Evolutionary conservation across 2,797 vertebrate species (phyloP).

Genomic region (Chelmon rostratus): DNA sequence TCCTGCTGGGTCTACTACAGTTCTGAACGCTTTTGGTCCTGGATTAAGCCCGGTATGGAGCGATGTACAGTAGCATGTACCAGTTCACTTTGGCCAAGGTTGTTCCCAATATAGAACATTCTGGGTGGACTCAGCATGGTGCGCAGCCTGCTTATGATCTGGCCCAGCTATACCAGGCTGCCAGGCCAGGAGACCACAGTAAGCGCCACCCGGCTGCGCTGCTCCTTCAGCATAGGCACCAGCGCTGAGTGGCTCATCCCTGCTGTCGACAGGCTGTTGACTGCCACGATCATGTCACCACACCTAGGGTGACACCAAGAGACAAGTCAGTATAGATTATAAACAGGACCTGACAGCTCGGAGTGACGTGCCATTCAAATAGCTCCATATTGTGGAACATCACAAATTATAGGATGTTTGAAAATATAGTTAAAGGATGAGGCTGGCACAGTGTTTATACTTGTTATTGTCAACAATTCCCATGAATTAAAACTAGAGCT

Average conservation of each 20-base stretch:
- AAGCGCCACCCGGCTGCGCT: conserved; percentile 95
- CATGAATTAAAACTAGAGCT: background rate
- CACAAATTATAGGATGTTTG: background rate
- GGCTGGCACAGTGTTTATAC: fast-evolving
- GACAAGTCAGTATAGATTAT: conserved; percentile 11
- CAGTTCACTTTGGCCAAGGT: conserved; percentile 78
- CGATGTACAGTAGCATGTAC: conserved; percentile 72
- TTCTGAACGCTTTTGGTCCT: conserved; percentile 83
- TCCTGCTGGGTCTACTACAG: conserved; percentile 76
- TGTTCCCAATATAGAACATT: conserved; percentile 76
- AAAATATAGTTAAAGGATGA: background rate
- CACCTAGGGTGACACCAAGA: conserved; percentile 85
- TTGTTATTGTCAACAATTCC: background rate
- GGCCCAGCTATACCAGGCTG: conserved; percentile 90
- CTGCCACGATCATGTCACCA: conserved; percentile 98
- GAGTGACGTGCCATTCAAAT: background rate
- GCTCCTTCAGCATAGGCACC: conserved; percentile 98
- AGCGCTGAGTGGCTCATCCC: conserved; percentile 99
- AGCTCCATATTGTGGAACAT: background rate
- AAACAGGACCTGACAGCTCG: conserved; percentile 21
- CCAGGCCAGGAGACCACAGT: conserved; percentile 99
- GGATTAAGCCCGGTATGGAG: conserved; percentile 78
- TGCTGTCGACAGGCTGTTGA: conserved; percentile 94
- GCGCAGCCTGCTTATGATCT: conserved; percentile 45
- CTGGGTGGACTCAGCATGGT: conserved; percentile 52